phyloP scores from a whole-genome alignment of 2,888 invertebrate genomes.

The Nemoura dubitans region DNA sequence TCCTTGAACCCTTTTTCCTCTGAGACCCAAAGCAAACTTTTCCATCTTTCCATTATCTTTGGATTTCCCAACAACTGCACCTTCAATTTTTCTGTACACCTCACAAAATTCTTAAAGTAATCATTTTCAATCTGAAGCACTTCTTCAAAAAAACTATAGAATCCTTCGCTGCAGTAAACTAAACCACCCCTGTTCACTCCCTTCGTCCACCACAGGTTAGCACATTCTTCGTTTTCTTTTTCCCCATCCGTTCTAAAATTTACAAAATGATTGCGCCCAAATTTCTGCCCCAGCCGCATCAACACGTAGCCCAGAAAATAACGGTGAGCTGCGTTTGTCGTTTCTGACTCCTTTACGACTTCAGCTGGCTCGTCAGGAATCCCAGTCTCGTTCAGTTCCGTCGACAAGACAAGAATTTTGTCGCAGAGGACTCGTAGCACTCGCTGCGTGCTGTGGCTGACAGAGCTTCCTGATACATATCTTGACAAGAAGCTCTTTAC shows the following conservation, averaged over 20 bases:
- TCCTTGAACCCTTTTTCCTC: neutral
- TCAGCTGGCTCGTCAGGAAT: too few relatives aligned
- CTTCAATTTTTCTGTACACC: neutral
- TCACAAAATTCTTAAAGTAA: neutral
- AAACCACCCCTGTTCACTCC: conserved; percentile 14
- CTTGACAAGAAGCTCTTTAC: too few relatives aligned
- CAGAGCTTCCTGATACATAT: too few relatives aligned
- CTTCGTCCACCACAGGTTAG: neutral
- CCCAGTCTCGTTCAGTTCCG: neutral
- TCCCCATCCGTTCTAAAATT: neutral
- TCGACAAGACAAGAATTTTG: neutral
- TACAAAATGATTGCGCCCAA: conserved; percentile 3
- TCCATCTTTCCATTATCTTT: neutral
- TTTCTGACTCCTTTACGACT: too few relatives aligned
- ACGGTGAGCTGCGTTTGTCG: conserved; percentile 36
- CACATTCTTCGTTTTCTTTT: neutral
- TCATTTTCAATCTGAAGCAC: neutral
- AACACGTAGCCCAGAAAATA: conserved; percentile 8
- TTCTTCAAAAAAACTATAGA: neutral
- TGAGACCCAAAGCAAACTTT: neutral
- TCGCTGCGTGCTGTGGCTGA: neutral
- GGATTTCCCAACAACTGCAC: neutral
- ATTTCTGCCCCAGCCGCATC: neutral
- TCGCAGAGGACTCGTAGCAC: neutral
- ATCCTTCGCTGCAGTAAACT: neutral